Conservation (phyloP, 1,140 invertebrate genomes). For the Hylaeus volcanicus region DNA sequence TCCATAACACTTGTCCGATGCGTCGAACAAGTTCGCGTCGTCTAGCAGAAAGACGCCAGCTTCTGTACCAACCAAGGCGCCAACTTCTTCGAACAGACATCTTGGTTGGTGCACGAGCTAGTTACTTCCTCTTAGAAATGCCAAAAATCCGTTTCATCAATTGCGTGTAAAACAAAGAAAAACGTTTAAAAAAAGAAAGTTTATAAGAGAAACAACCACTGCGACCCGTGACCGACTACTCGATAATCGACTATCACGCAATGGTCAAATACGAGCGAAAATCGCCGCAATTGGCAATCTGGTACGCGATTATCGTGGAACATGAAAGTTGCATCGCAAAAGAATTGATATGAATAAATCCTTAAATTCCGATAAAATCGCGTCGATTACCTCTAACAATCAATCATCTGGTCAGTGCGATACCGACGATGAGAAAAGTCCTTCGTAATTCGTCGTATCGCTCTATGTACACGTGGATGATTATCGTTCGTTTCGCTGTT, state of each 20-base stretch:
- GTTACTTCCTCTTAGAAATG: no score
- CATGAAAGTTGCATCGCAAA: background rate
- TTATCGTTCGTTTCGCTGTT: background rate
- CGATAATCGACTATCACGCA: background rate
- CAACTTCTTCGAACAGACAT: no score
- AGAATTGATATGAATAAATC: conserved; percentile 12
- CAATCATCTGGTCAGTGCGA: conserved; percentile 33
- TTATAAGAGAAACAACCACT: conserved; percentile 9
- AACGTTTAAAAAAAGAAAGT: no score
- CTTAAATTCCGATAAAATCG: background rate
- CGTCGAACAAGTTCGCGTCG: no score
- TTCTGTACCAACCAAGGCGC: no score
- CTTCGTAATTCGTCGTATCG: conserved; percentile 3
- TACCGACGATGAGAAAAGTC: background rate
- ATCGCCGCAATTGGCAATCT: background rate
- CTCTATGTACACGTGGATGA: background rate
- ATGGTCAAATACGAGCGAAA: conserved; percentile 21
- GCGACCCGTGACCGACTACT: conserved; percentile 62
- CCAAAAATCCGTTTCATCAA: no score
- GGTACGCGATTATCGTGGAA: background rate
- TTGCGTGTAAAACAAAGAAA: background rate
- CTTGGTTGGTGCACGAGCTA: no score
- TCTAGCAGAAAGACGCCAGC: no score
- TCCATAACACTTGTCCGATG: background rate
- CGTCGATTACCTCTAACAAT: conserved; percentile 28